Conservation (phyloP, 2,113 vertebrate genomes). For the Barbus barbus region DNA sequence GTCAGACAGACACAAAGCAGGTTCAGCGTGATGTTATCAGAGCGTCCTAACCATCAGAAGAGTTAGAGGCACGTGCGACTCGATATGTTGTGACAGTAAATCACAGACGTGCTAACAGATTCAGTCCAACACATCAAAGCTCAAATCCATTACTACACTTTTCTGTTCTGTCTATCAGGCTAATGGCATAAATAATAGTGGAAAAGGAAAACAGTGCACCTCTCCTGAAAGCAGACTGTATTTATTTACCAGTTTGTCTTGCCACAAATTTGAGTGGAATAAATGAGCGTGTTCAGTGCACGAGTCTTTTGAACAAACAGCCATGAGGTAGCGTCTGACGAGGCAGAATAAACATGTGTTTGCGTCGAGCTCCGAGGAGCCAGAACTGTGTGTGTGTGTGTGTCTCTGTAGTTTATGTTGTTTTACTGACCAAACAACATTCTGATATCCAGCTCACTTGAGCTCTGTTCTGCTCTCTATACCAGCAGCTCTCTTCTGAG, state of each 20-base stretch:
- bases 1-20: background rate
- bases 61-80: background rate
- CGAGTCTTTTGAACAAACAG: constrained; percentile 68
- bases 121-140: background rate
- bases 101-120: background rate
- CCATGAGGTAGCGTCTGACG: constrained; percentile 73
- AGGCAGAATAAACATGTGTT: constrained; percentile 71
- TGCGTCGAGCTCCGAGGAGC: background rate
- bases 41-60: background rate
- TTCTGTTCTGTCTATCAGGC: background rate
- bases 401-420: background rate
- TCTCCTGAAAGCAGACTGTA: constrained; percentile 22
- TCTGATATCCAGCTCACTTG: background rate
- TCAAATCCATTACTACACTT: background rate
- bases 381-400: constrained; percentile 9
- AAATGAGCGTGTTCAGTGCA: constrained; percentile 57
- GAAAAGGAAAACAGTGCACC: constrained; percentile 23
- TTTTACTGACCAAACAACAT: background rate
- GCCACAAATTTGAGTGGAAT: constrained; percentile 58
- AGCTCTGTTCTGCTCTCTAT: background rate
- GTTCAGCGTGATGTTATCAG: background rate
- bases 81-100: background rate
- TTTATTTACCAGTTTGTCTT: constrained; percentile 56
- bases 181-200: background rate
- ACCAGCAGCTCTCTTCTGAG: background rate